phyloP scores from a whole-genome alignment of 2,888 invertebrate genomes.

The Camponotus fellah region DNA sequence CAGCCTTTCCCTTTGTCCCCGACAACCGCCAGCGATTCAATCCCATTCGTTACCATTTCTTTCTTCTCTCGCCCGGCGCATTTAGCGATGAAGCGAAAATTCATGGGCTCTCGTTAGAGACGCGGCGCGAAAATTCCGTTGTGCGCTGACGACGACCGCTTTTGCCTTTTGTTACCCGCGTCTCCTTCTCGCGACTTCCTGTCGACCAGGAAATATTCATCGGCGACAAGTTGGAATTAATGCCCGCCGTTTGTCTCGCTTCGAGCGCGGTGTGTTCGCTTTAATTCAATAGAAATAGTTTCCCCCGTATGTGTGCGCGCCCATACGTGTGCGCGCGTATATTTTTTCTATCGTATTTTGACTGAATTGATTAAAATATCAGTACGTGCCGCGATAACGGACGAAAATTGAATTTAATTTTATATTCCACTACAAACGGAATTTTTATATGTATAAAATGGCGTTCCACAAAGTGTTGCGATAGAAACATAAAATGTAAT shows the following conservation, averaged over 20 bases:
- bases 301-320: not conserved
- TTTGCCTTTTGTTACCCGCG: conserved; percentile 8
- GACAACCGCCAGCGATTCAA: conserved; percentile 21
- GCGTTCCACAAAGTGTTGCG: not conserved
- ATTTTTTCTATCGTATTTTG: conserved; percentile 26
- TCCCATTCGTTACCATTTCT: conserved; percentile 39
- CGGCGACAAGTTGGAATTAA: conserved; percentile 42
- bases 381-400: not conserved
- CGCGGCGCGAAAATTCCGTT: conserved; percentile 30
- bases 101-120: conserved; percentile 59
- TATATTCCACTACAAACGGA: not conserved
- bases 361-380: conserved; percentile 40
- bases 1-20: conserved; percentile 9
- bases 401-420: conserved; percentile 43
- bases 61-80: conserved; percentile 47
- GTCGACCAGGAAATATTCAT: conserved; percentile 33
- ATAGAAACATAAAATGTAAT: not conserved
- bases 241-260: conserved; percentile 23
- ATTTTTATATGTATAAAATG: conserved; percentile 15
- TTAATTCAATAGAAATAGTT: conserved; percentile 44
- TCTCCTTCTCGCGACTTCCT: conserved; percentile 42
- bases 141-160: not conserved
- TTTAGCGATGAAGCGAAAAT: conserved; percentile 60
- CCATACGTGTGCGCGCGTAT: too few relatives aligned
- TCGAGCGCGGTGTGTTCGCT: not conserved